Percentiles rank a stretch among this genome's conserved stretches.
These are phyloP conservation scores for Drosophila pseudotalamancana DNA, from an alignment of 2,888 invertebrate species.

Conservation along the genomic window DNA sequence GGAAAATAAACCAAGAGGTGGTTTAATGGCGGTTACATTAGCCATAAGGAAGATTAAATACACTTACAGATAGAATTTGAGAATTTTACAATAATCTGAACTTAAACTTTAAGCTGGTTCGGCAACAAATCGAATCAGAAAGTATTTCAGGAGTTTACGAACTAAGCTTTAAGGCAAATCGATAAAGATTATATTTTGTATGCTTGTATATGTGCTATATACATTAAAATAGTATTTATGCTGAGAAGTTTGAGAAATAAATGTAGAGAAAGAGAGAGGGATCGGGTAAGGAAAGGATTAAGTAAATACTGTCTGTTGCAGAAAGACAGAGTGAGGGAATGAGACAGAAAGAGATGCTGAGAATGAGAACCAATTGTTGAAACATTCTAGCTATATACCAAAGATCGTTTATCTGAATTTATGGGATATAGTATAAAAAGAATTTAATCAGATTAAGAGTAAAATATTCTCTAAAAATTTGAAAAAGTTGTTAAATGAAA, in stretches of 20 bases:
- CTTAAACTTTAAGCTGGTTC: background rate
- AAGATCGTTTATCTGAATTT: too few species aligned
- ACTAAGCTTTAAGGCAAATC: background rate
- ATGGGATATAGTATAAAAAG: too few species aligned
- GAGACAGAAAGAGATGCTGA: too few species aligned
- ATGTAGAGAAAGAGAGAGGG: background rate
- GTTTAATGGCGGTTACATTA: background rate
- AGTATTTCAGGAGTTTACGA: background rate
- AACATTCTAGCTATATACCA: too few species aligned
- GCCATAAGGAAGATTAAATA: background rate
- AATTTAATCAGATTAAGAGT: too few species aligned
- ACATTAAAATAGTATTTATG: background rate
- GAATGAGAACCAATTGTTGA: too few species aligned
- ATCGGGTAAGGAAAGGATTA: background rate
- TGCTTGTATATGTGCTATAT: too few species aligned
- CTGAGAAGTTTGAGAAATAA: background rate
- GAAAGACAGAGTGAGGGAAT: background rate
- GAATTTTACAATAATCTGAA: background rate
- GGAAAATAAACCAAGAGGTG: constrained; percentile 19
- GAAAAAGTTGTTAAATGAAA: too few species aligned
- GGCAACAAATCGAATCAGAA: background rate
- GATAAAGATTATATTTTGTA: background rate
- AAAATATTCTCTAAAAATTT: too few species aligned
- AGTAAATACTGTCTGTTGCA: too few species aligned
- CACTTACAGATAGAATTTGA: background rate